These are phyloP conservation scores for Amphimallon solstitiale DNA, from an alignment of 2,888 invertebrate species.

Conservation along the genomic window DNA sequence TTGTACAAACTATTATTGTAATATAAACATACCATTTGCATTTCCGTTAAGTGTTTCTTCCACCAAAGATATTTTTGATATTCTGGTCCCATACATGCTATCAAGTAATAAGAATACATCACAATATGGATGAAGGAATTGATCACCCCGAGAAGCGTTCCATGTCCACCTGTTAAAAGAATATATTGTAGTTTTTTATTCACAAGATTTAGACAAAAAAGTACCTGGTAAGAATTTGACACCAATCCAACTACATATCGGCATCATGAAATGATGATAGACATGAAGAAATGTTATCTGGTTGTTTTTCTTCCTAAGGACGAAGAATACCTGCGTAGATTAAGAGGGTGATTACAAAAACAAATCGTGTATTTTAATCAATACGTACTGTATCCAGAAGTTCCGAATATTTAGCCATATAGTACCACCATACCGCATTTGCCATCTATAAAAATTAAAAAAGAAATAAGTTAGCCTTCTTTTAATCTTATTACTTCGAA, in stretches of 20 bases:
- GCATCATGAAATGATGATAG: constrained; percentile 74
- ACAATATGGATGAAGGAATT: constrained; percentile 95
- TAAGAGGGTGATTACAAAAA: not conserved
- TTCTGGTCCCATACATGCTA: constrained; percentile 88
- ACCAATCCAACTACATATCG: constrained; percentile 68
- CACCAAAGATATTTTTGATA: constrained; percentile 91
- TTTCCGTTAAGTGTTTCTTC: constrained; percentile 91
- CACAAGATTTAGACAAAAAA: not conserved
- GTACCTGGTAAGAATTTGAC: constrained; percentile 67
- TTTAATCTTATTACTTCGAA: not conserved
- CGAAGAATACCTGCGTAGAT: constrained; percentile 68
- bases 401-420: constrained; percentile 67
- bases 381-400: constrained; percentile 66
- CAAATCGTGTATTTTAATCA: not conserved
- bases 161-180: constrained; percentile 73
- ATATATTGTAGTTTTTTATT: not conserved
- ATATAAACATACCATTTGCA: constrained; percentile 81
- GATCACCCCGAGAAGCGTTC: constrained; percentile 81
- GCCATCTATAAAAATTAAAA: constrained; percentile 59
- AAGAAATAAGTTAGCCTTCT: not conserved
- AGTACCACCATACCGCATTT: constrained; percentile 64
- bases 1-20: not conserved
- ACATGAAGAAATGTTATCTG: constrained; percentile 76
- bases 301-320: constrained; percentile 73
- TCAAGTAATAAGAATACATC: constrained; percentile 93